Evolutionary conservation across 2,797 vertebrate genomes (phyloP), one percentile per base, ranked within the genome.

Genomic region (Benthosema pterotum): DNA sequence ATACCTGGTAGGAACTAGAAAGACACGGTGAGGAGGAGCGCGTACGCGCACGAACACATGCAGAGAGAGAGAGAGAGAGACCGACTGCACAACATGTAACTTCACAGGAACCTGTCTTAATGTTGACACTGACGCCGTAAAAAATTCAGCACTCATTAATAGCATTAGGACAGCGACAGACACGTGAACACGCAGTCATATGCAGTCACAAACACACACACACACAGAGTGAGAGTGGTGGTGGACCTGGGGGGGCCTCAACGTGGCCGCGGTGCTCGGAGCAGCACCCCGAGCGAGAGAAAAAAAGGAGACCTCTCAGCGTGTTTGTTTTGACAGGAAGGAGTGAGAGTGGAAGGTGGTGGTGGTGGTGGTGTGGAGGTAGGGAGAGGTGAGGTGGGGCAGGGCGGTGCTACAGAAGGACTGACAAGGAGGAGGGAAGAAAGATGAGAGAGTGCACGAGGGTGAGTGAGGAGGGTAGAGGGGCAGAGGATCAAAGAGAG

Each of bases 291-390:
- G 86, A 86, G 84, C 75, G 77, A 84, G n/a, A n/a, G n/a, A n/a
- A n/a, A n/a, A n/a, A 82, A 79, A 84, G 76, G 80, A 73, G 80
- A 81, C 63, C 84, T 85, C 86, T 89, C 80, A 76, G 66, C 64
- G 67, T 90, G 83, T 92, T 91, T 92, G 85, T 92, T 92, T 91
- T 90, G 86, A 90, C 86, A 83, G 85, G 76, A 80, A 83, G 76
- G 65, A 75, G 83, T 3, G 70, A 81, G 75, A 70, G 75, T 49
- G 74, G 61, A 45, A 59, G 67, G 46, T 15, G 62, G 9, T 47
- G 57, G 57, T n/a, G 42, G 52, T n/a, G n/a, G n/a, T n/a, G n/a
- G n/a, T n/a, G n/a, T n/a, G n/a, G n/a, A n/a, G n/a, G n/a, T n/a
- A 48, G 67, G 9, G 50, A 58, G 49, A 59, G 64, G 25, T 25